These are phyloP conservation scores for Somateria mollissima DNA, from an alignment of 2,797 vertebrate species.

Conservation along the genomic window DNA sequence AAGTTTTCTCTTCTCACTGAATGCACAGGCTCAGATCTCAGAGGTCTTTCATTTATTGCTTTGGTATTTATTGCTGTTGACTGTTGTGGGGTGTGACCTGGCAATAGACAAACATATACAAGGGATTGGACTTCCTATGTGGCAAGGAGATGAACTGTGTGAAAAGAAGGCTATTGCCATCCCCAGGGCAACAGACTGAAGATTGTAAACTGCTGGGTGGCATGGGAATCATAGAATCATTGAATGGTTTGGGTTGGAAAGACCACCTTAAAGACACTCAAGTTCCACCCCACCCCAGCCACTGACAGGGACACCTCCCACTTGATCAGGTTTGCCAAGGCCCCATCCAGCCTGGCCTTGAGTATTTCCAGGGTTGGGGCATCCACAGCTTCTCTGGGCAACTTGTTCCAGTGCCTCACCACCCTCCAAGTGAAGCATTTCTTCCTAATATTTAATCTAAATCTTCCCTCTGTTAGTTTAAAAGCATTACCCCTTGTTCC, in stretches of 20 bases:
- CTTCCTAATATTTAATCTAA: background rate
- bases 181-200: no score
- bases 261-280: background rate
- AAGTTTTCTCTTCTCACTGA: background rate
- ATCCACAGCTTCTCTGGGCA: background rate
- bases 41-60: background rate
- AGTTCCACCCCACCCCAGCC: background rate
- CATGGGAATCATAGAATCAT: background rate
- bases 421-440: background rate
- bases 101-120: background rate
- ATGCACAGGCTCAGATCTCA: background rate
- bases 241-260: background rate
- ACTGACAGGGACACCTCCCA: background rate
- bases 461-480: background rate
- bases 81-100: background rate
- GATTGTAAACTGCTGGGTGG: background rate
- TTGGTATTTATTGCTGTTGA: background rate
- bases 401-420: background rate
- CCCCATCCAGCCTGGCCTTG: background rate
- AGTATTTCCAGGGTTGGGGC: background rate
- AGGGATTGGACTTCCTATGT: background rate
- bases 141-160: accelerated
- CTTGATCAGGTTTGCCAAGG: background rate
- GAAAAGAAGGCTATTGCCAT: background rate
- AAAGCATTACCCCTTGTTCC: background rate